phyloP scores from a whole-genome alignment of 2,113 vertebrate genomes.

The Tinamus guttatus region DNA sequence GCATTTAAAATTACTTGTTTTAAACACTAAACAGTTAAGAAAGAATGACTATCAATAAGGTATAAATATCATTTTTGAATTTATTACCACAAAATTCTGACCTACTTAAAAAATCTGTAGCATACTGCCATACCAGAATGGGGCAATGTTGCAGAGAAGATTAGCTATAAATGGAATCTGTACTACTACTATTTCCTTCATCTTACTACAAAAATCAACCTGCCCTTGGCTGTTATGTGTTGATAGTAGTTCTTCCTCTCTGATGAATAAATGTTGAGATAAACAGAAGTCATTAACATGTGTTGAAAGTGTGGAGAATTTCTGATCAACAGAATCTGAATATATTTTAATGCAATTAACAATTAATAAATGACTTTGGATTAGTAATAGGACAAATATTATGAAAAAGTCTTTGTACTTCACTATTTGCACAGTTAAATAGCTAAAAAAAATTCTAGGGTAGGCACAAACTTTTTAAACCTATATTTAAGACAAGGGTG shows the following conservation, averaged over 20 bases:
- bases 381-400: constrained; percentile 1
- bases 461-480: neutral
- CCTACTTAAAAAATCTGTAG: neutral
- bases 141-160: neutral
- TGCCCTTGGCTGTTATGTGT: neutral
- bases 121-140: neutral
- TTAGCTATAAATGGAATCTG: neutral
- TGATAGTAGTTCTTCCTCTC: neutral
- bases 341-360: constrained; percentile 20
- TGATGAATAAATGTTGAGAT: constrained; percentile 5
- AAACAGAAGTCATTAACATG: neutral
- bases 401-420: neutral
- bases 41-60: neutral
- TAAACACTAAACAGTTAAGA: neutral
- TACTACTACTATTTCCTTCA: neutral
- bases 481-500: neutral
- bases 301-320: neutral
- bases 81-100: neutral
- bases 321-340: neutral
- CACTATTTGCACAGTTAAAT: neutral
- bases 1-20: neutral
- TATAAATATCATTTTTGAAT: neutral
- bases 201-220: neutral
- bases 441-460: neutral
- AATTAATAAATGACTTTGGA: constrained; percentile 8